Percentiles rank a stretch among this genome's conserved stretches.
phyloP scores from a whole-genome alignment of 2,888 invertebrate species.

The Metellina segmentata region DNA sequence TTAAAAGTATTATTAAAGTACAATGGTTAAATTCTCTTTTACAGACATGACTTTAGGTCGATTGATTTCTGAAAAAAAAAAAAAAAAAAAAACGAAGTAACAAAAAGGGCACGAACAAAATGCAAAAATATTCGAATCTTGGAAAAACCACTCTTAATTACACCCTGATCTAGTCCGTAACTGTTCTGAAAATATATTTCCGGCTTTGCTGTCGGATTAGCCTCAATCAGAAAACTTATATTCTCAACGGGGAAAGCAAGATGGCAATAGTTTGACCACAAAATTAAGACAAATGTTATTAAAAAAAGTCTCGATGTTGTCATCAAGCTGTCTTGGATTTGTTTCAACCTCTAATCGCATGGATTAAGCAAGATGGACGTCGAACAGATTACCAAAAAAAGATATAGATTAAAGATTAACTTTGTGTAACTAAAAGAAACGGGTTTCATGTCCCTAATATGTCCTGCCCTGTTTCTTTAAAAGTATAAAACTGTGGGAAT shows the following conservation, averaged over 20 bases:
- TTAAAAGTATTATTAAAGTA: too few relatives aligned
- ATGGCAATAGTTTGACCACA: background rate
- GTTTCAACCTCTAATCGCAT: background rate
- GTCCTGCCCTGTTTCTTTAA: conserved; percentile 11
- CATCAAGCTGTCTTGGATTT: background rate
- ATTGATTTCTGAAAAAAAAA: too few relatives aligned
- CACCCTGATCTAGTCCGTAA: background rate
- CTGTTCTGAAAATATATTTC: background rate
- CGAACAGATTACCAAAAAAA: background rate
- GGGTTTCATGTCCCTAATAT: conserved; percentile 6
- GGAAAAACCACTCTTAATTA: background rate
- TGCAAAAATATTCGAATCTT: too few relatives aligned
- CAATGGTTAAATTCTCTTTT: too few relatives aligned
- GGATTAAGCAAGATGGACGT: conserved; percentile 16
- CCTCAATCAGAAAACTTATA: conserved; percentile 5
- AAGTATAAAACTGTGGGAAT: conserved; percentile 28
- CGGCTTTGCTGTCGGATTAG: conserved; percentile 23
- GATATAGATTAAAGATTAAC: conserved; percentile 36
- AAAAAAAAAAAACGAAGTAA: too few relatives aligned
- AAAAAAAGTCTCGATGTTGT: background rate
- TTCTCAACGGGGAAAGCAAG: background rate
- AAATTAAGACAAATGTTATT: background rate
- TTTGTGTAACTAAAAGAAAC: background rate
- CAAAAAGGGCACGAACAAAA: too few relatives aligned
- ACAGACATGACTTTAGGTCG: too few relatives aligned